Base-by-base conservation (phyloP, 2,888 invertebrate genomes). In the Drosophila merina region DNA sequence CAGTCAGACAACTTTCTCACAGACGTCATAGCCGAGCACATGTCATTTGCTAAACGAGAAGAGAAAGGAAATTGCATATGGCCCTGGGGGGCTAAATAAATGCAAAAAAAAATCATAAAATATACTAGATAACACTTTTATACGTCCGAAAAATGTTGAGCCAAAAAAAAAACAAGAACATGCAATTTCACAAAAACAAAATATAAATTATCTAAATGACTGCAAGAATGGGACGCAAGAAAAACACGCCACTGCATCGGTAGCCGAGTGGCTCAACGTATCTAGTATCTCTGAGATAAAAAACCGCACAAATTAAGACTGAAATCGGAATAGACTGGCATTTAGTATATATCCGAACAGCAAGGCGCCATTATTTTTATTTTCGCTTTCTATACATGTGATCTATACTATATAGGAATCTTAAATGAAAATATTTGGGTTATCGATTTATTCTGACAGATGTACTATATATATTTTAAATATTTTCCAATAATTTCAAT, bases 1-100 rank as follows among this genome's bases (percentile, higher is more conserved):
- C 83, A 85, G 12, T 60, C 52, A 38, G 20, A 50, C 40, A 54
- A 58, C 57, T 70, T 56, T 54, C 48, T 57, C 25, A 31, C 48
- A 60, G 80, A 85, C 86, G 81, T 82, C 86, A 85, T 54, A 44
- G 77, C 33, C 48, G 59, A 58, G 52, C 82, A 79, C 76, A 79
- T 81, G 82, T 77, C 69, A 51, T 42, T 50, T 30, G 72, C 40
- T 74, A 69, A 67, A 59, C 66, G 55, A 12, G 45, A 42, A 33
- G 50, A 12, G 54, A 71, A 57, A 56, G 57, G 33, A 54, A 69
- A 50, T 49, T 66, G 74, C 72, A 74, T 51, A 57, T 47, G n/a
- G 30, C 36, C 38, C 12, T 26, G 30, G 30, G 30, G 30, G 31
- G 28, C 31, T 12, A 49, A 20, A 49, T 51, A 51, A 20, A 52